Conservation (phyloP, 1,140 invertebrate genomes). For the Brachionus manjavacas region DNA sequence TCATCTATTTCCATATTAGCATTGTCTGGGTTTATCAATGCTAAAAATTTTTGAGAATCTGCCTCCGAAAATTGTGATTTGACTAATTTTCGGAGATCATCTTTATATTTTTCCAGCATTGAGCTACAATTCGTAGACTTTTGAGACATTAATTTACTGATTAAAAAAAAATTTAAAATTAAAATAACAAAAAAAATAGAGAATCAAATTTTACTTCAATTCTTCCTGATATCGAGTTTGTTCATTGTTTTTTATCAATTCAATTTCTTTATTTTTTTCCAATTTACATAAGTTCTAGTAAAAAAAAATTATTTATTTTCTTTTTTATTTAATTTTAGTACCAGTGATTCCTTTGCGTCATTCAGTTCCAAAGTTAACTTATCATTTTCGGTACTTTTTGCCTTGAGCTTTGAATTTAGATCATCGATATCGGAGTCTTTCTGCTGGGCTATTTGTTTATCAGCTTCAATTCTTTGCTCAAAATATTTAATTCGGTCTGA, state of each 20-base stretch:
- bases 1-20: background rate
- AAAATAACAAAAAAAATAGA: too few species aligned
- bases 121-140: background rate
- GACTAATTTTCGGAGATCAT: background rate
- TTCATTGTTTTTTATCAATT: background rate
- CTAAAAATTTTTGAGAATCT: background rate
- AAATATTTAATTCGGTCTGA: slow-evolving; percentile 26
- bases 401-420: background rate
- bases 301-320: background rate
- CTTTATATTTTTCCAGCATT: background rate
- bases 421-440: slow-evolving; percentile 12
- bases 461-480: slow-evolving; percentile 5
- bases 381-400: background rate
- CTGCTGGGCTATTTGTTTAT: background rate
- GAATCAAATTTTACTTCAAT: background rate
- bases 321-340: background rate
- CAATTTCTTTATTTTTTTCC: slow-evolving; percentile 1
- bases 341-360: background rate
- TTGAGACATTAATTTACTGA: background rate
- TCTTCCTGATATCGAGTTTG: background rate
- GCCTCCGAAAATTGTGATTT: background rate
- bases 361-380: background rate
- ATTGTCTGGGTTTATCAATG: background rate
- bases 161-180: background rate
- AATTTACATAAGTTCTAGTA: background rate